These are phyloP conservation scores for Heliothis virescens DNA, from an alignment of 1,140 invertebrate species.

Conservation along the genomic window DNA sequence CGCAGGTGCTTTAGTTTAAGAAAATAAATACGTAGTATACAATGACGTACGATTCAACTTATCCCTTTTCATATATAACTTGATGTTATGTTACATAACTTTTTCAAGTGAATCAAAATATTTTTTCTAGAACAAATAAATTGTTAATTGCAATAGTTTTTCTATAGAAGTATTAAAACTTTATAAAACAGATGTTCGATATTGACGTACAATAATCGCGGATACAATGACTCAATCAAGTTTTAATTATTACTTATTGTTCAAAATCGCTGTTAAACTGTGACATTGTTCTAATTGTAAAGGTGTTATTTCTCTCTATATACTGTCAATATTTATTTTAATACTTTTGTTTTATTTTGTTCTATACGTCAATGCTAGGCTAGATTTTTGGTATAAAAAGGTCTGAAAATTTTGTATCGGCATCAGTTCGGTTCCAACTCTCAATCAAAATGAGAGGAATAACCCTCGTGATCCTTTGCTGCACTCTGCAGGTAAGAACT, in stretches of 20 bases:
- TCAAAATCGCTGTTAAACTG: constrained; percentile 60
- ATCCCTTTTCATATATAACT: too few species aligned
- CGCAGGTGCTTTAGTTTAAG: too few species aligned
- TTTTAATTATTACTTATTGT: constrained; percentile 70
- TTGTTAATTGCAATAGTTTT: not conserved
- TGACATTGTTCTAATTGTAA: constrained; percentile 57
- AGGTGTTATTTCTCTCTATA: constrained; percentile 55
- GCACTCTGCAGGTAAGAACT: constrained; percentile 76
- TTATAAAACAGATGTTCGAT: constrained; percentile 6
- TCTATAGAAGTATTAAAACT: too few species aligned
- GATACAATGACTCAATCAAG: constrained; percentile 64
- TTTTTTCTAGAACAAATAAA: too few species aligned
- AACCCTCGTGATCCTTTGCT: constrained; percentile 82
- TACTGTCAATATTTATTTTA: constrained; percentile 69
- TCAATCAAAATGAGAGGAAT: constrained; percentile 77
- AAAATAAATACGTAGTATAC: not conserved
- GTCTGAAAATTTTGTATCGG: constrained; percentile 42
- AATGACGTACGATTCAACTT: too few species aligned
- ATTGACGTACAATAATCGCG: not conserved
- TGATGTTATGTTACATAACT: not conserved
- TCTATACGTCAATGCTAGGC: constrained; percentile 57
- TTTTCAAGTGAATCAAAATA: not conserved
- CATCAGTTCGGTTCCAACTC: constrained; percentile 82
- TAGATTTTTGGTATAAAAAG: constrained; percentile 71
- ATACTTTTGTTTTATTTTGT: constrained; percentile 54